Conservation (phyloP, 2,888 invertebrate species). For the Hybos culiciformis region DNA sequence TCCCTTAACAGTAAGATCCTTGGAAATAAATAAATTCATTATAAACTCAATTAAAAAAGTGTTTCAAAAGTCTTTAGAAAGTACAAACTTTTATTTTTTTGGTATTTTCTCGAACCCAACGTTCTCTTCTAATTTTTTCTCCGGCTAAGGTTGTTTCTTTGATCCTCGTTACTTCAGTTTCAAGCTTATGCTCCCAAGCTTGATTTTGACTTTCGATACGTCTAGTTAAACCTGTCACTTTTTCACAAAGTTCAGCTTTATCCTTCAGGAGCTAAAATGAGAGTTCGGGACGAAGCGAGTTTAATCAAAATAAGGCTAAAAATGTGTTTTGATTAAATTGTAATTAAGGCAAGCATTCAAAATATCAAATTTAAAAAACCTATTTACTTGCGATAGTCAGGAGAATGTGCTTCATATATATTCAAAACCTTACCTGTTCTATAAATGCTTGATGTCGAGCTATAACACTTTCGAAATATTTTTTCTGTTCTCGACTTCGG, state of each 20-base stretch:
- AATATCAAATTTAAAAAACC: too few species aligned
- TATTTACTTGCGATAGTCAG: too few species aligned
- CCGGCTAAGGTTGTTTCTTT: conserved; percentile 65
- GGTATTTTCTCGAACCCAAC: conserved; percentile 72
- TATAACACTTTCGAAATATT: conserved; percentile 59
- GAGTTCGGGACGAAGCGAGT: too few species aligned
- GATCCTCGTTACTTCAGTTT: conserved; percentile 57
- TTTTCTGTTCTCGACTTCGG: conserved; percentile 43
- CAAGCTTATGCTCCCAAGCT: conserved; percentile 58
- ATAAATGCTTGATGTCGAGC: conserved; percentile 71
- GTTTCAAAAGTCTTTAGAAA: neutral
- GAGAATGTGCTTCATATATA: neutral
- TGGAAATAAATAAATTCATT: neutral
- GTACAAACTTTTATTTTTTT: conserved; percentile 59
- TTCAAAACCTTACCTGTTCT: conserved; percentile 45
- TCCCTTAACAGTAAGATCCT: conserved; percentile 76
- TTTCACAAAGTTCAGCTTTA: conserved; percentile 60
- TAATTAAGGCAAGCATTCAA: too few species aligned
- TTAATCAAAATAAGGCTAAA: too few species aligned
- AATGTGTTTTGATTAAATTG: too few species aligned
- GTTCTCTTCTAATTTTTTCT: conserved; percentile 59
- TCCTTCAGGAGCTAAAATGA: conserved; percentile 53
- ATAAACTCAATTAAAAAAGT: neutral
- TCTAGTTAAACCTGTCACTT: conserved; percentile 32
- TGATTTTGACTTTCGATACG: conserved; percentile 41